Evolutionary conservation across 2,797 vertebrate species (phyloP), one percentile per base, ranked within the genome.

Genomic region (Pempheris klunzingeri): DNA sequence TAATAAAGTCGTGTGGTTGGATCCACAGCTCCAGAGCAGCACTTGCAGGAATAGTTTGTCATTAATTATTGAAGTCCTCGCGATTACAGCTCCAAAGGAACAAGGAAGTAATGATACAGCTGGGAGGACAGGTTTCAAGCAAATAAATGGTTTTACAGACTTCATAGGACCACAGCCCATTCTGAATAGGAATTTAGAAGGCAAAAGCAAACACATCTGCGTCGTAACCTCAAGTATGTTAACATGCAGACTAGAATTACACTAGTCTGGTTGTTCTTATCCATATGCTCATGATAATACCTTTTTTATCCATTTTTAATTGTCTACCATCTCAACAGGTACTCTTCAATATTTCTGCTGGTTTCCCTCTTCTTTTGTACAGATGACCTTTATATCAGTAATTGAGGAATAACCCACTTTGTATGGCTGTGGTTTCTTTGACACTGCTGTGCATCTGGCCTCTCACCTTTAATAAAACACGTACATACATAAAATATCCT

Each of bases 31-130:
- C 82, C 77, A 61, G 4, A 82, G 81, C 81, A 68, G 76, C 69
- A 87, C 63, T 86, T 84, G 59, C 47, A 65, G 57, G 75, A 88
- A 75, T 44, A 75, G 71, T 75, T 80, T 68, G 69, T 70, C 84
- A 86, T 90, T 79, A 84, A 89, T 87, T 87, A 91, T 88, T 84
- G 52, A 84, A 67, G 63, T 60, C 54, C 22, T 58, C 26, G 3
- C 17, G 34, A 80, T 77, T 77, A 46, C 53, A 58, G 71, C 65
- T 72, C 46, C 78, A 80, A 41, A 77, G 64, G 53, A 80, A 71
- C 58, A 38, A 52, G 36, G 57, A 65, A 12, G 71, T 65, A 78
- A 84, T 36, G 80, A 74, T 30, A 36, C 78, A 69, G 63, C 80
- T 58, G 77, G 88, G 81, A 82, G 55, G 77, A 81, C 55, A 57